These are phyloP conservation scores for Galaxea fascicularis DNA, from an alignment of 92 coral and sea anemone species.

Conservation along the genomic window DNA sequence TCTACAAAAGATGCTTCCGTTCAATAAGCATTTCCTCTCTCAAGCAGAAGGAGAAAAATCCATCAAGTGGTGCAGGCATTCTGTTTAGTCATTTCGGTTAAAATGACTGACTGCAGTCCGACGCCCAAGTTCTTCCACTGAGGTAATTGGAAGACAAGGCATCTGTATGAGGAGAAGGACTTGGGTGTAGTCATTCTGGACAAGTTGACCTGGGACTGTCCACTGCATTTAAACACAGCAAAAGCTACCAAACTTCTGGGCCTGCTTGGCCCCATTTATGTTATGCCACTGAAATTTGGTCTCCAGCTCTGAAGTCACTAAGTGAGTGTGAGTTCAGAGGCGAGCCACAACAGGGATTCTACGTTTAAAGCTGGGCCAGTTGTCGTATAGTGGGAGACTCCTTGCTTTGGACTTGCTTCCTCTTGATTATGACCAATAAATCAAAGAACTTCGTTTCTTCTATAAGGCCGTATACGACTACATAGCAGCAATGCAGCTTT, in stretches of 20 bases:
- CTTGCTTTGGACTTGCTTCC: neutral
- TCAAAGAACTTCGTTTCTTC: neutral
- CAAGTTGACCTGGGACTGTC: conserved; percentile 20
- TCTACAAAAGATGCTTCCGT: too few relatives aligned
- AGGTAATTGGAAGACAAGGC: too few relatives aligned
- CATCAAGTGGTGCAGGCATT: too few relatives aligned
- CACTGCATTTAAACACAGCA: conserved; percentile 7
- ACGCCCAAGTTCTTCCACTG: too few relatives aligned
- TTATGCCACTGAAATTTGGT: conserved; percentile 19
- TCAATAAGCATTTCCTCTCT: too few relatives aligned
- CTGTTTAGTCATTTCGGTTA: too few relatives aligned
- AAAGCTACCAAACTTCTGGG: conserved; percentile 31
- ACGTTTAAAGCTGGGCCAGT: conserved; percentile 3
- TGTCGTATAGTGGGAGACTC: neutral
- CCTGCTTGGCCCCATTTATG: conserved; percentile 20
- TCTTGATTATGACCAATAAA: neutral
- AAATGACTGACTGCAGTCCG: too few relatives aligned
- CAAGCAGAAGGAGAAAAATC: too few relatives aligned
- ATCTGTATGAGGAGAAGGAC: conserved; percentile 24
- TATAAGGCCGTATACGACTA: neutral
- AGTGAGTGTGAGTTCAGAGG: conserved; percentile 21
- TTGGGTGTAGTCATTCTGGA: conserved; percentile 14
- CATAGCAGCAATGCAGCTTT: too few relatives aligned
- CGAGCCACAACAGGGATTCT: conserved; percentile 29
- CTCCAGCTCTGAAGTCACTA: conserved; percentile 21